phyloP scores from a whole-genome alignment of 2,113 vertebrate genomes.

The Labeo rohita region DNA sequence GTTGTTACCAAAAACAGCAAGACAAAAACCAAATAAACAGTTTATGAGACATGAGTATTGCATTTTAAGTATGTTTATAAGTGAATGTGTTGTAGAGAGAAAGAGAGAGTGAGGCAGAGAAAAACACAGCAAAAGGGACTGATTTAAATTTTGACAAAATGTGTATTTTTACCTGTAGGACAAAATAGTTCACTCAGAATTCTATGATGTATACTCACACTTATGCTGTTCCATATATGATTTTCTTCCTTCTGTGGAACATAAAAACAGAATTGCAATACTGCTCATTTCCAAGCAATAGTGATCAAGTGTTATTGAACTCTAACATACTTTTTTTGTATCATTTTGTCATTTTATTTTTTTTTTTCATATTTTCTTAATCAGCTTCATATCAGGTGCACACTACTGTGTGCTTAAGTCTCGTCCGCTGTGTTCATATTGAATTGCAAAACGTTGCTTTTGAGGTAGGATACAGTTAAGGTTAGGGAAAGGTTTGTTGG shows the following conservation, averaged over 20 bases:
- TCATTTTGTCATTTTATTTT: background rate
- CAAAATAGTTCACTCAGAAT: background rate
- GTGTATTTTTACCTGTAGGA: background rate
- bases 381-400: background rate
- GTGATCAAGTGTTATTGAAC: too few species aligned
- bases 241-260: too few species aligned
- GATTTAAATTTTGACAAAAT: background rate
- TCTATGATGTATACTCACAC: too few species aligned
- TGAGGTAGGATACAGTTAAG: too few species aligned
- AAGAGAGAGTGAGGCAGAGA: background rate
- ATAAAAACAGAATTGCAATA: too few species aligned
- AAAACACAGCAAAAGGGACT: background rate
- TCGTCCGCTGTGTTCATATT: too few species aligned
- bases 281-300: too few species aligned
- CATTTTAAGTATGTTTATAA: background rate
- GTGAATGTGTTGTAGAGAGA: background rate
- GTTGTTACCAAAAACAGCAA: slow-evolving; percentile 25
- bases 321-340: background rate
- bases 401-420: too few species aligned
- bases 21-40: background rate
- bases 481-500: too few species aligned
- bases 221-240: too few species aligned
- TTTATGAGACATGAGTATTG: background rate
- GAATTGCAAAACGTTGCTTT: too few species aligned
- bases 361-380: background rate